phyloP scores from a whole-genome alignment of 2,797 vertebrate genomes.

The Tarsius wallacei region DNA sequence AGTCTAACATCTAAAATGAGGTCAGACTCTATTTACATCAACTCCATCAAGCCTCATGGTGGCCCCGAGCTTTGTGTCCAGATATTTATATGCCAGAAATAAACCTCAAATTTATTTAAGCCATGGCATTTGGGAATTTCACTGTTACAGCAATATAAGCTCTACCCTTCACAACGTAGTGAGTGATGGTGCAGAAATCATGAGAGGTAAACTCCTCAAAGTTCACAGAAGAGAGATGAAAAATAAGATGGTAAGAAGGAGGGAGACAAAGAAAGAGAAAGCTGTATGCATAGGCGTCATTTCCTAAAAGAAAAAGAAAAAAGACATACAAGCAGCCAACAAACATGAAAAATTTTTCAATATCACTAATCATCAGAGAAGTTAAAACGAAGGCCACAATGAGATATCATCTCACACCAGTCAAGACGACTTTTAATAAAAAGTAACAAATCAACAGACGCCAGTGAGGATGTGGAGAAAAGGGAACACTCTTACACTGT shows the following conservation, averaged over 20 bases:
- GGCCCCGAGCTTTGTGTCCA: not conserved
- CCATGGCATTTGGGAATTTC: not conserved
- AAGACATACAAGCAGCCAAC: too few relatives aligned
- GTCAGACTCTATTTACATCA: not conserved
- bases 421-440: too few relatives aligned
- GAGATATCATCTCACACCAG: too few relatives aligned
- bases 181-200: not conserved
- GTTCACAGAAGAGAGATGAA: not conserved
- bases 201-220: not conserved
- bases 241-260: not conserved
- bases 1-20: not conserved
- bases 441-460: too few relatives aligned
- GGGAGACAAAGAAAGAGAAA: not conserved
- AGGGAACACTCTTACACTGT: too few relatives aligned
- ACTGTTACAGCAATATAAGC: not conserved
- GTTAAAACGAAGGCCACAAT: too few relatives aligned
- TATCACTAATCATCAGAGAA: too few relatives aligned
- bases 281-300: not conserved
- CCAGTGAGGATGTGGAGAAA: too few relatives aligned
- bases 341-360: too few relatives aligned
- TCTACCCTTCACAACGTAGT: not conserved
- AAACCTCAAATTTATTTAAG: not conserved
- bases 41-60: not conserved
- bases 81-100: not conserved
- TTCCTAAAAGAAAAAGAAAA: not conserved